These are phyloP conservation scores for Athalia circularis DNA, from an alignment of 2,888 invertebrate species.

Conservation along the genomic window DNA sequence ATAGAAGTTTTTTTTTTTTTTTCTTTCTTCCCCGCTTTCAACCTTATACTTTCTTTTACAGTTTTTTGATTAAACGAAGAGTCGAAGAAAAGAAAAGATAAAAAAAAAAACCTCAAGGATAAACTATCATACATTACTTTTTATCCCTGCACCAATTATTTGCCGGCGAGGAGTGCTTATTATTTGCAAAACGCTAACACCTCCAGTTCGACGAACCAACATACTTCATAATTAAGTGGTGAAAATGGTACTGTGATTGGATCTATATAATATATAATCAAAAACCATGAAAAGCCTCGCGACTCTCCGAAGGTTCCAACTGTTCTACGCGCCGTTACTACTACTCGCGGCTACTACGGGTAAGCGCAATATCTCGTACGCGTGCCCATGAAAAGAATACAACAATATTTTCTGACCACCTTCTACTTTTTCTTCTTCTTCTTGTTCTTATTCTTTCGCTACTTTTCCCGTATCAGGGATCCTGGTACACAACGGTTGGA, in stretches of 20 bases:
- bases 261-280: conserved; percentile 20
- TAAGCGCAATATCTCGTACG: conserved; percentile 58
- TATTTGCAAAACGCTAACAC: background rate
- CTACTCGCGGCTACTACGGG: conserved; percentile 65
- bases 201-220: conserved; percentile 13
- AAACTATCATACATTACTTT: background rate
- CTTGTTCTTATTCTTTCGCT: background rate
- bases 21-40: background rate
- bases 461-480: no score
- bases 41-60: background rate
- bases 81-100: background rate
- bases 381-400: conserved; percentile 14
- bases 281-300: conserved; percentile 63
- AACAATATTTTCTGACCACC: conserved; percentile 10
- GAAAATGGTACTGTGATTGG: conserved; percentile 40
- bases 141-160: background rate
- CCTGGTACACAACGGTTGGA: no score
- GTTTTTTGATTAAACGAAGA: background rate
- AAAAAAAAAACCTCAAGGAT: background rate
- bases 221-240: conserved; percentile 3
- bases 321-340: conserved; percentile 62
- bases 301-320: conserved; percentile 61
- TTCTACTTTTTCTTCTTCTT: background rate
- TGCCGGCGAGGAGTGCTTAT: conserved; percentile 19
- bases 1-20: background rate